Conservation (phyloP, 2,888 invertebrate species). For the Cantharis rustica region DNA sequence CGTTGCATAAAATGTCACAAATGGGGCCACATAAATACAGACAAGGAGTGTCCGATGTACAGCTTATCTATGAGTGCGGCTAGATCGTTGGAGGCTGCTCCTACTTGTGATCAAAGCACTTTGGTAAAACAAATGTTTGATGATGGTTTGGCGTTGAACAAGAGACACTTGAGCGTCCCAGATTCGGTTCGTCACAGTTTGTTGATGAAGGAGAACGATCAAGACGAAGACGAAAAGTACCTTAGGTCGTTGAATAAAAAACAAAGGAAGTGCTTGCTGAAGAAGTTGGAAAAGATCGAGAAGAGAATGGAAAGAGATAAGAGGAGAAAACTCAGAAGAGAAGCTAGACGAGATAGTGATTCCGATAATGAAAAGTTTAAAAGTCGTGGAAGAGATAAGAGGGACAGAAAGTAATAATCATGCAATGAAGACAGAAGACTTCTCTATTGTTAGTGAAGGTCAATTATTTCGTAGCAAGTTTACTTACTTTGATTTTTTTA, state of each 20-base stretch:
- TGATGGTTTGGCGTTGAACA: constrained; percentile 88
- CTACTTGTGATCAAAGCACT: constrained; percentile 71
- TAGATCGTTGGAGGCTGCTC: constrained; percentile 69
- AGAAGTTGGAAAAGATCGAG: constrained; percentile 75
- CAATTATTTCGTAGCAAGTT: background rate
- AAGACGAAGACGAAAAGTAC: constrained; percentile 65
- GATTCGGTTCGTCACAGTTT: constrained; percentile 64
- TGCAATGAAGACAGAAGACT: background rate
- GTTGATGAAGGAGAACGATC: constrained; percentile 61
- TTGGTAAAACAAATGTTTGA: constrained; percentile 91
- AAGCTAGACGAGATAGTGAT: constrained; percentile 25
- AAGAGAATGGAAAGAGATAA: constrained; percentile 44
- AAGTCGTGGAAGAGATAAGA: background rate
- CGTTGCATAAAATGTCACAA: constrained; percentile 98
- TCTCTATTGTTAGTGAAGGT: background rate
- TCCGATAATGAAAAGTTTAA: constrained; percentile 12
- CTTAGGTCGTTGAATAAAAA: constrained; percentile 83
- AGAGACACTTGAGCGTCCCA: constrained; percentile 65
- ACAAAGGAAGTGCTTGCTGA: constrained; percentile 89
- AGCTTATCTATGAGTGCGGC: constrained; percentile 83
- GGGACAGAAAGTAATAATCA: background rate
- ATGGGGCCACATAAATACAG: constrained; percentile 99
- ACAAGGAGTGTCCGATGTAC: constrained; percentile 95
- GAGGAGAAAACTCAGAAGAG: constrained; percentile 33
- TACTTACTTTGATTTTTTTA: background rate